These are phyloP conservation scores for Numenius phaeopus DNA, from an alignment of 2,797 vertebrate genomes.

Conservation along the genomic window DNA sequence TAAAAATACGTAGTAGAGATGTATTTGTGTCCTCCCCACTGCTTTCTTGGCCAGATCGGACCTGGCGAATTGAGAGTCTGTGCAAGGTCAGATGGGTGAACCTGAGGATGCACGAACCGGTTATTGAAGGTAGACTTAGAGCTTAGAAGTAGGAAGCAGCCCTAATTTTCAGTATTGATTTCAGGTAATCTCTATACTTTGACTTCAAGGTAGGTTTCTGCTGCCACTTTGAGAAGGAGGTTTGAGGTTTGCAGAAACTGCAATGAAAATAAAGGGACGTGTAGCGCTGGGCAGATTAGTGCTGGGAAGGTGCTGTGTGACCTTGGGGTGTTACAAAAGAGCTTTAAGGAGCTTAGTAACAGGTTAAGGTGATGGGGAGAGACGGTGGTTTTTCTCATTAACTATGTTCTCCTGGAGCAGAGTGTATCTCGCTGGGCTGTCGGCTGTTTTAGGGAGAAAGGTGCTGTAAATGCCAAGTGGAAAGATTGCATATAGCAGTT, in stretches of 20 bases:
- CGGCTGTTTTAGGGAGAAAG: neutral
- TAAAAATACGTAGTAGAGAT: neutral
- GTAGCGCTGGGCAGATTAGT: neutral
- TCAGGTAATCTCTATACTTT: neutral
- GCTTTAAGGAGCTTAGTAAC: constrained; percentile 1
- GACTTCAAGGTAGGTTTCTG: neutral
- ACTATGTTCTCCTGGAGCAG: neutral
- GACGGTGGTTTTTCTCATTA: neutral
- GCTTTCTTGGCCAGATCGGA: neutral
- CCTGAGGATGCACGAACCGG: neutral
- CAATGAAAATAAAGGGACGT: fast-evolving
- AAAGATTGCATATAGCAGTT: neutral
- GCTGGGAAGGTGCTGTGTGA: neutral
- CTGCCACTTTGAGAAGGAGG: neutral
- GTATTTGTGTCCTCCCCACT: neutral
- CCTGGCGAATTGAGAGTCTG: neutral
- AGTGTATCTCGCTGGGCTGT: neutral
- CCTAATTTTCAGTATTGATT: neutral
- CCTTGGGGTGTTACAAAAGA: neutral
- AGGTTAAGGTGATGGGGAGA: neutral
- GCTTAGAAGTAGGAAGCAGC: neutral
- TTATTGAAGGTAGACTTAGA: neutral
- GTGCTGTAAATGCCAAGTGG: neutral
- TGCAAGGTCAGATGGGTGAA: neutral
- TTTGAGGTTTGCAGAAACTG: neutral